phyloP scores from a whole-genome alignment of 2,888 invertebrate genomes.

The Drosophila macrospina region DNA sequence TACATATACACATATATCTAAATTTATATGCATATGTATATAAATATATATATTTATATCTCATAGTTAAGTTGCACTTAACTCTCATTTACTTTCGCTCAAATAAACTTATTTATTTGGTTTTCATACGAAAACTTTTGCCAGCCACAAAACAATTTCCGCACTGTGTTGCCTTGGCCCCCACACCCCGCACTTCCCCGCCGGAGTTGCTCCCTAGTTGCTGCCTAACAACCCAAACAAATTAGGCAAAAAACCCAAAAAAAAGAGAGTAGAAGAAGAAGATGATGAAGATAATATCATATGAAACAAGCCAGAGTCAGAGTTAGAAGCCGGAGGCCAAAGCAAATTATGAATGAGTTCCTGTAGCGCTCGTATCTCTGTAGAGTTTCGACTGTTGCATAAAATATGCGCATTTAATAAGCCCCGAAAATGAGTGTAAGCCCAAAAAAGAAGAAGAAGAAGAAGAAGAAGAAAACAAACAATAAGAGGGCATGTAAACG shows the following conservation, averaged over 20 bases:
- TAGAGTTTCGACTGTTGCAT: constrained; percentile 56
- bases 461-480: too few relatives aligned
- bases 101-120: constrained; percentile 66
- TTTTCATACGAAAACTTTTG: constrained; percentile 72
- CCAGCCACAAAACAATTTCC: constrained; percentile 75
- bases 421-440: constrained; percentile 58
- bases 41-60: constrained; percentile 21
- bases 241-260: constrained; percentile 59
- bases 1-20: too few relatives aligned
- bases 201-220: constrained; percentile 18
- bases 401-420: constrained; percentile 79
- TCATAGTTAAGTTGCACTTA: constrained; percentile 64
- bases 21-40: background rate
- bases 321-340: constrained; percentile 36
- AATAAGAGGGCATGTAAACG: constrained; percentile 57
- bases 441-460: constrained; percentile 14
- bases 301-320: constrained; percentile 20
- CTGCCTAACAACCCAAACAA: constrained; percentile 68
- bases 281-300: constrained; percentile 23
- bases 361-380: constrained; percentile 40
- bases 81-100: constrained; percentile 68
- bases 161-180: constrained; percentile 24
- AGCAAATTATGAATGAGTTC: constrained; percentile 63
- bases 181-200: background rate
- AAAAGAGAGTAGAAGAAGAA: too few relatives aligned